These are phyloP conservation scores for Thinocorus orbignyianus DNA, from an alignment of 2,113 vertebrate genomes.

Conservation along the genomic window DNA sequence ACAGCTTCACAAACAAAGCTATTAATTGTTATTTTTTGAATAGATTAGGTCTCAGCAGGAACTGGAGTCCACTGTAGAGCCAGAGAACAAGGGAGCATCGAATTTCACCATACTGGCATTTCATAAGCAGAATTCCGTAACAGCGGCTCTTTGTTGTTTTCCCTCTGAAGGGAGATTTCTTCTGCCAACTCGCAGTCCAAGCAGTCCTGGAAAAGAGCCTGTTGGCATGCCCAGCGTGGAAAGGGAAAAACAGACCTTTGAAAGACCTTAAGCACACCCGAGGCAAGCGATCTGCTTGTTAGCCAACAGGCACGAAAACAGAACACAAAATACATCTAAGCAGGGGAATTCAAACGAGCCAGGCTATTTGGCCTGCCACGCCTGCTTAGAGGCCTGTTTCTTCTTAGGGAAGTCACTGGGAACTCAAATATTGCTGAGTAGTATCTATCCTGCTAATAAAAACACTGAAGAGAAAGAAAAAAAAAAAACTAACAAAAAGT, in stretches of 20 bases:
- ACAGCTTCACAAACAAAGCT: neutral
- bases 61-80: neutral
- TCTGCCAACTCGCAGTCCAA: neutral
- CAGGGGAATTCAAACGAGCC: neutral
- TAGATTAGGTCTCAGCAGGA: neutral
- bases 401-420: neutral
- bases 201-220: neutral
- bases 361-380: accelerated
- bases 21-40: neutral
- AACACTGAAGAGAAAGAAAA: neutral
- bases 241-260: neutral
- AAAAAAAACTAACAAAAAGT: neutral
- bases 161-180: neutral
- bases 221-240: neutral
- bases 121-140: neutral
- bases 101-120: neutral
- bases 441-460: neutral
- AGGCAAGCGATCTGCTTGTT: neutral
- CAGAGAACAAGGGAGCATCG: neutral
- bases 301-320: neutral
- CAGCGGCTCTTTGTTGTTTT: neutral
- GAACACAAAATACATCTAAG: neutral
- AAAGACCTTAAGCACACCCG: neutral
- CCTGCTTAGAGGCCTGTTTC: neutral
- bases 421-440: neutral